Conservation (phyloP, 2,797 vertebrate genomes). For the Aphelocoma californica region DNA sequence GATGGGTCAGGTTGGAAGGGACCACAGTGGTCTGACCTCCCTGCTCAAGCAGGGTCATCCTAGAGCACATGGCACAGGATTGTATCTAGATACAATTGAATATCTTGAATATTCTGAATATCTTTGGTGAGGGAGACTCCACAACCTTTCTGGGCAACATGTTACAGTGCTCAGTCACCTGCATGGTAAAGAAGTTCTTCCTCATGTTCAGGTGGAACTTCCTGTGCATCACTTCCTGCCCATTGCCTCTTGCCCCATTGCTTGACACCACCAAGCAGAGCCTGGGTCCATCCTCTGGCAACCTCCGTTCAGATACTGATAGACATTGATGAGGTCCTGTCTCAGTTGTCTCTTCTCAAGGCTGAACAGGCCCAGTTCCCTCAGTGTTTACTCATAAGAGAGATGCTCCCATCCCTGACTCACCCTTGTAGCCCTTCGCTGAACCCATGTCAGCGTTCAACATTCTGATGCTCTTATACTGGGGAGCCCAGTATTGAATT, state of each 20-base stretch:
- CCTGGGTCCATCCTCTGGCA: background rate
- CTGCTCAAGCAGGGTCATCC: background rate
- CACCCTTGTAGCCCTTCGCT: accelerated
- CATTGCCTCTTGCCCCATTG: background rate
- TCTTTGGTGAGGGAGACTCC: background rate
- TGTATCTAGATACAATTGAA: background rate
- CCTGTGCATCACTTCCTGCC: background rate
- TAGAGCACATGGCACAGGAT: too few relatives aligned
- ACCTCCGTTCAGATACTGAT: background rate
- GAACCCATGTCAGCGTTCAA: accelerated
- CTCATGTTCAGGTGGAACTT: background rate
- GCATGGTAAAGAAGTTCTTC: background rate
- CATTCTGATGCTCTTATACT: background rate
- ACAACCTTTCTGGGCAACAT: background rate
- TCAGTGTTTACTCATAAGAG: background rate
- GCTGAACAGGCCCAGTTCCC: background rate
- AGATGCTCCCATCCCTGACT: background rate
- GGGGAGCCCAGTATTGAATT: background rate
- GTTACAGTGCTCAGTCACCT: background rate
- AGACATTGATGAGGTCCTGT: background rate
- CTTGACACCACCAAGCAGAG: background rate
- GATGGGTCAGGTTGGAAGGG: background rate
- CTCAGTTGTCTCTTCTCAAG: accelerated
- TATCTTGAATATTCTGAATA: background rate
- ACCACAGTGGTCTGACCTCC: background rate